Evolutionary conservation across 2,888 invertebrate genomes (phyloP).

Genomic region (Caenorhabditis virilis): DNA sequence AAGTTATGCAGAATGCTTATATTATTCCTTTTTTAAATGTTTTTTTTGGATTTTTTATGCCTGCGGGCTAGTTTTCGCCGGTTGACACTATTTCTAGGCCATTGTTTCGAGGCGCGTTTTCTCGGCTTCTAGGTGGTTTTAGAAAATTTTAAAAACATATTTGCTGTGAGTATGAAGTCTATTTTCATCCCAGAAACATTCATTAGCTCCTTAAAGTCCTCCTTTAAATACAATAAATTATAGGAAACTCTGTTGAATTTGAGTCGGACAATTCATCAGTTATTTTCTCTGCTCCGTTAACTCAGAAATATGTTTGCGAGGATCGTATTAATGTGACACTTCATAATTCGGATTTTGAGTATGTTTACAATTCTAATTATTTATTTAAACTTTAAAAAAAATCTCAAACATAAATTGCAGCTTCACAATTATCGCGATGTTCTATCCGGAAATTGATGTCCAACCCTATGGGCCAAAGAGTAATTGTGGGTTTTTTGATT

Average conservation of each 20-base stretch:
- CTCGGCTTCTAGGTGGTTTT: no score
- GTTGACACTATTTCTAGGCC: no score
- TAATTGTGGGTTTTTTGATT: conserved; percentile 52
- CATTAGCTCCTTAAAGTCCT: no score
- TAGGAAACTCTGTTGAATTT: conserved; percentile 46
- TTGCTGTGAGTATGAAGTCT: no score
- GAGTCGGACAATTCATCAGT: conserved; percentile 55
- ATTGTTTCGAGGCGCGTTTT: no score
- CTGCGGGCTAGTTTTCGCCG: no score
- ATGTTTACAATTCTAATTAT: not conserved
- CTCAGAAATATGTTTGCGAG: conserved; percentile 64
- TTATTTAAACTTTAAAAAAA: no score
- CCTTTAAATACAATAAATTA: conserved; percentile 2
- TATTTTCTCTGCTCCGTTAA: conserved; percentile 59
- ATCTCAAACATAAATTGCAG: conserved; percentile 17
- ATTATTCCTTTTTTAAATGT: no score
- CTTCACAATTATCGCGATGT: conserved; percentile 55
- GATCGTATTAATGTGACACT: conserved; percentile 62
- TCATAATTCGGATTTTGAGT: conserved; percentile 49
- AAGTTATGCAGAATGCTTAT: no score
- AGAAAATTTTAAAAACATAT: no score
- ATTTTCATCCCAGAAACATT: no score
- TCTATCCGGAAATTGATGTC: conserved; percentile 62
- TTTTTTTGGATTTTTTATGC: no score
- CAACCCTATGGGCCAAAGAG: conserved; percentile 62